These are phyloP conservation scores for Cyrtodaria siliqua DNA, from an alignment of 2,888 invertebrate species.

Conservation along the genomic window DNA sequence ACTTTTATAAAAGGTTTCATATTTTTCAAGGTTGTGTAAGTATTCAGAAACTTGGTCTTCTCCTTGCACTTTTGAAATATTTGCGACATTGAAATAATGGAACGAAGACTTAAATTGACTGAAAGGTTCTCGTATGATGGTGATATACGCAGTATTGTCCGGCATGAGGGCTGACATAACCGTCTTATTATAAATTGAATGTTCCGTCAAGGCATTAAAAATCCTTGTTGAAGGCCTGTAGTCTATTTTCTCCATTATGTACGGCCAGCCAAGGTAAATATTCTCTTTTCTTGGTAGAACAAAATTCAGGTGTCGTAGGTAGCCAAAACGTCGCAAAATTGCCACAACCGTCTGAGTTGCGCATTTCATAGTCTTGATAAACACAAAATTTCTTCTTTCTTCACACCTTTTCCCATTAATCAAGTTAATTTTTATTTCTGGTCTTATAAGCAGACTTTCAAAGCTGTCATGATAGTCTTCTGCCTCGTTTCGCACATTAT, in stretches of 20 bases:
- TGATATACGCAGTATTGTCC: constrained; percentile 75
- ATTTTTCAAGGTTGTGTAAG: constrained; percentile 76
- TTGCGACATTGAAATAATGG: constrained; percentile 80
- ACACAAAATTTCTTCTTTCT: constrained; percentile 78
- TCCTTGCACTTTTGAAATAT: constrained; percentile 60
- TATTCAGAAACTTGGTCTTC: constrained; percentile 73
- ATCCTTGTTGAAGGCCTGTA: constrained; percentile 73
- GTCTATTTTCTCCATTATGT: constrained; percentile 71
- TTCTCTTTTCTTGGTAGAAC: constrained; percentile 76
- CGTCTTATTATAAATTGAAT: constrained; percentile 80
- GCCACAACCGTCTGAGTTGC: constrained; percentile 82
- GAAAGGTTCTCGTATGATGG: constrained; percentile 83
- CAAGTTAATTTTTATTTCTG: constrained; percentile 19
- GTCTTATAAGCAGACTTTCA: constrained; percentile 24
- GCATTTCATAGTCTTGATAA: constrained; percentile 85
- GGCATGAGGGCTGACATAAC: constrained; percentile 80
- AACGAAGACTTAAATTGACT: constrained; percentile 81
- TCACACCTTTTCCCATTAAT: constrained; percentile 26
- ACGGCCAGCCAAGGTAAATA: constrained; percentile 84
- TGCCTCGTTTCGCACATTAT: background rate
- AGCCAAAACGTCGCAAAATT: constrained; percentile 81
- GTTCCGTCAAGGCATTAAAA: constrained; percentile 82
- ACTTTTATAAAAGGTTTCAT: constrained; percentile 78
- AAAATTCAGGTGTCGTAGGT: constrained; percentile 76
- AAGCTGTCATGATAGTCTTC: constrained; percentile 42